Evolutionary conservation across 1,140 invertebrate species (phyloP).

Genomic region (Zaprionus tsacasi): DNA sequence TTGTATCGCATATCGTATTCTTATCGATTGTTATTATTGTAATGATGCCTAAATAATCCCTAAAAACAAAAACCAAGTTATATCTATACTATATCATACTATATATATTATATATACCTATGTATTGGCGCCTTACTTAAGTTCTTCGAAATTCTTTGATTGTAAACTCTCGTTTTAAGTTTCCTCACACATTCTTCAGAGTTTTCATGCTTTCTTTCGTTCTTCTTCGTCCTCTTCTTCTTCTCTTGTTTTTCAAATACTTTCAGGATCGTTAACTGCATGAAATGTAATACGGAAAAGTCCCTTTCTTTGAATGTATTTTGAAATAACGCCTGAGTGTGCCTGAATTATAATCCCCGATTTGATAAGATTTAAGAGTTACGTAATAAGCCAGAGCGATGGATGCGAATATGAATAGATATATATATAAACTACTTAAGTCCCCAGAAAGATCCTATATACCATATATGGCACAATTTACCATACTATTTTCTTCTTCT

Average conservation of each 20-base stretch:
- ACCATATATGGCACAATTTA: conserved; percentile 28
- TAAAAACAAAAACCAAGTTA: conserved; percentile 13
- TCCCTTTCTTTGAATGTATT: conserved; percentile 80
- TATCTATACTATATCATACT: conserved; percentile 5
- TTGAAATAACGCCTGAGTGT: conserved; percentile 63
- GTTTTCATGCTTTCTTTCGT: conserved; percentile 42
- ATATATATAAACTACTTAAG: background rate
- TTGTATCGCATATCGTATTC: conserved; percentile 37
- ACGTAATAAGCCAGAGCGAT: conserved; percentile 3
- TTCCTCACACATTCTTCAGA: too few species aligned
- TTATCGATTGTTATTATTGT: conserved; percentile 41
- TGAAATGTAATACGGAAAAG: conserved; percentile 84
- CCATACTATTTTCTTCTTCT: conserved; percentile 36
- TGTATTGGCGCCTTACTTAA: conserved; percentile 48
- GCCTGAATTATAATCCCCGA: conserved; percentile 48
- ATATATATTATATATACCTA: conserved; percentile 14
- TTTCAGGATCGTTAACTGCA: conserved; percentile 84
- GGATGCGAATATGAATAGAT: background rate
- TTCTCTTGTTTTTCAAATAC: conserved; percentile 47
- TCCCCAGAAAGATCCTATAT: background rate
- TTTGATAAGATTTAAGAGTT: conserved; percentile 12
- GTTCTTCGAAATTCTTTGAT: conserved; percentile 17
- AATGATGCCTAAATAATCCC: conserved; percentile 13
- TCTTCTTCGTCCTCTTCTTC: conserved; percentile 34
- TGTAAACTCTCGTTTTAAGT: conserved; percentile 35